phyloP scores from a whole-genome alignment of 2,797 vertebrate species.

The Dryobates pubescens region DNA sequence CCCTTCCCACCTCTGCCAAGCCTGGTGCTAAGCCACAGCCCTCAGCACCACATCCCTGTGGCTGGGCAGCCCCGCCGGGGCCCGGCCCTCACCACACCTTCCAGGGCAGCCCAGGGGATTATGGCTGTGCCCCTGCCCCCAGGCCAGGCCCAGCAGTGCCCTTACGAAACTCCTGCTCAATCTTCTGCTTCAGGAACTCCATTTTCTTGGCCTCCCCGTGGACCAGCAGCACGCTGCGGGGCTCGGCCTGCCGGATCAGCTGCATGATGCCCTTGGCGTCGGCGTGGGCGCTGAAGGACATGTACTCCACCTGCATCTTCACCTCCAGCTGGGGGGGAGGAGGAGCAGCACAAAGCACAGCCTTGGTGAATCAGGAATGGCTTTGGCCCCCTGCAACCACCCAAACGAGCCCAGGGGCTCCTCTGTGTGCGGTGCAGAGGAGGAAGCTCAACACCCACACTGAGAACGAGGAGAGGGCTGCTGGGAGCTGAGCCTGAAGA shows the following conservation, averaged over 20 bases:
- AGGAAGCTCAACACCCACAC: not conserved
- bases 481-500: not conserved
- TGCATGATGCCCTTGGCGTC: slow-evolving; percentile 99
- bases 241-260: slow-evolving; percentile 97
- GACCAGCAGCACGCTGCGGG: slow-evolving; percentile 90
- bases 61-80: no score
- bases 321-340: slow-evolving; percentile 82
- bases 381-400: not conserved
- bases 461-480: not conserved
- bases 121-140: rapidly evolving
- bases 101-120: no score
- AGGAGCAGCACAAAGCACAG: not conserved
- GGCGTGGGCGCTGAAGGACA: slow-evolving; percentile 97
- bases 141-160: not conserved
- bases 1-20: no score
- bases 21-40: no score
- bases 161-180: slow-evolving; percentile 96
- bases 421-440: rapidly evolving
- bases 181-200: slow-evolving; percentile 98
- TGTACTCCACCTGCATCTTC: slow-evolving; percentile 99
- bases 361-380: no score
- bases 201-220: slow-evolving; percentile 97
- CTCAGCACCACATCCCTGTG: no score
- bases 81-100: no score
- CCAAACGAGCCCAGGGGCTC: not conserved